Base-by-base conservation (phyloP, 2,888 invertebrate species). In the Unio delphinus region DNA sequence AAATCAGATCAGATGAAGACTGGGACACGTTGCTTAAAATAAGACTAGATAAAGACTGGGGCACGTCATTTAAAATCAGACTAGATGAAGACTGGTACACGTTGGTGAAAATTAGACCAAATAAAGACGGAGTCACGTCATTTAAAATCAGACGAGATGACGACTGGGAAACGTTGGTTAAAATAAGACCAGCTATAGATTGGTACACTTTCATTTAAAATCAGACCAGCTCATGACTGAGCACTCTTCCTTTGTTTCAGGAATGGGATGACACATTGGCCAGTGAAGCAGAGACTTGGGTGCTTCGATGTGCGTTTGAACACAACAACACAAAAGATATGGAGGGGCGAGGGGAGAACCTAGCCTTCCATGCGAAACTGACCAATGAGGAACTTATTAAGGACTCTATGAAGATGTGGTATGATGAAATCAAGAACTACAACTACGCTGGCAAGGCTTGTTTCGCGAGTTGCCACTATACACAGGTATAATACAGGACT, bases 191-290 rank as follows among this genome's bases (percentile, higher is more conserved):
- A 28, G 28, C 2, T 28, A 28, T 3, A 28, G 28, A 28, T 4
- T 28, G 28, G 28, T 4, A 1, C 34, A 5, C 34, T 4, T 34
- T 34, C 34, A 34, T 34, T 34, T 45, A 45, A 45, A 45, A 45
- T 45, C 11, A 45, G 1, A 45, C 45, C 2, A 11, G 11, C 1
- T 45, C 45, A 45, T 45, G 45, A 11, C 45, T 45, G 45, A 3
- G 45, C 0, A 45, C 11, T 45, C 45, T 45, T 57, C 4, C 58
- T n/a, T n/a, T n/a, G 28, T 45, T 64, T 4, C 54, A 76, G 76
- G 68, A 64, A 6, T 76, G 76, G 76, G 68, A 61, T 56, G 70
- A 74, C n/a, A 70, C 63, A 1, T 55, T 76, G 23, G 73, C 72
- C 8, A 23, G 54, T 15, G 61, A 64, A 65, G 76, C 76, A 8